These are phyloP conservation scores for Kradibia gibbosae DNA, from an alignment of 1,140 invertebrate species.

Conservation along the genomic window DNA sequence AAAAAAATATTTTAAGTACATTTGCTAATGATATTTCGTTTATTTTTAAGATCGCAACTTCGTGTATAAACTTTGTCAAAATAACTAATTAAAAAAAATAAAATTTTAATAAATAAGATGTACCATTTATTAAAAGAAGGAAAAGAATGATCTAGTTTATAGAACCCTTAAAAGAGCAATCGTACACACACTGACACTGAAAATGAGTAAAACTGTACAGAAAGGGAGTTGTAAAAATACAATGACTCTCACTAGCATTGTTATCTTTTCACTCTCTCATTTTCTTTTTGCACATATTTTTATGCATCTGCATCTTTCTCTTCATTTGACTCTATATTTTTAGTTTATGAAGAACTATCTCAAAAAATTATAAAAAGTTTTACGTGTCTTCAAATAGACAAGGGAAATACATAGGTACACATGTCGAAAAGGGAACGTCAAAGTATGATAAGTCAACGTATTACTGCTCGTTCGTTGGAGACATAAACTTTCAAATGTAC, in stretches of 20 bases:
- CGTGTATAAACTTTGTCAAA: neutral
- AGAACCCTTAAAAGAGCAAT: conserved; percentile 20
- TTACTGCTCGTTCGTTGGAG: conserved; percentile 12
- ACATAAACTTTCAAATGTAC: conserved; percentile 22
- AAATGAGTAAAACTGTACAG: conserved; percentile 36
- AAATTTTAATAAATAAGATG: conserved; percentile 31
- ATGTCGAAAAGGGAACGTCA: conserved; percentile 3
- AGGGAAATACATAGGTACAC: conserved; percentile 9
- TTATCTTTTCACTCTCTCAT: conserved; percentile 1
- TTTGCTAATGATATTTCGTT: conserved; percentile 20
- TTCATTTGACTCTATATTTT: neutral
- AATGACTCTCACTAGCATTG: conserved; percentile 40
- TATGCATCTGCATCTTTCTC: neutral
- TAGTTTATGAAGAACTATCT: conserved; percentile 11
- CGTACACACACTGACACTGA: conserved; percentile 27
- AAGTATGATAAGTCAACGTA: neutral
- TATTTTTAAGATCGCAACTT: conserved; percentile 18
- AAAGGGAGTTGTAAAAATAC: conserved; percentile 23
- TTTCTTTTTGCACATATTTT: neutral
- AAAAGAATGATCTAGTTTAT: conserved; percentile 16
- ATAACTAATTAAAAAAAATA: conserved; percentile 21
- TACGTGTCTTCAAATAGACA: conserved; percentile 38
- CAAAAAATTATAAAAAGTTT: conserved; percentile 62
- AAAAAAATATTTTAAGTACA: conserved; percentile 34
- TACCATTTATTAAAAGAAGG: neutral